phyloP scores from a whole-genome alignment of 1,140 invertebrate genomes.

The Dreissena polymorpha region DNA sequence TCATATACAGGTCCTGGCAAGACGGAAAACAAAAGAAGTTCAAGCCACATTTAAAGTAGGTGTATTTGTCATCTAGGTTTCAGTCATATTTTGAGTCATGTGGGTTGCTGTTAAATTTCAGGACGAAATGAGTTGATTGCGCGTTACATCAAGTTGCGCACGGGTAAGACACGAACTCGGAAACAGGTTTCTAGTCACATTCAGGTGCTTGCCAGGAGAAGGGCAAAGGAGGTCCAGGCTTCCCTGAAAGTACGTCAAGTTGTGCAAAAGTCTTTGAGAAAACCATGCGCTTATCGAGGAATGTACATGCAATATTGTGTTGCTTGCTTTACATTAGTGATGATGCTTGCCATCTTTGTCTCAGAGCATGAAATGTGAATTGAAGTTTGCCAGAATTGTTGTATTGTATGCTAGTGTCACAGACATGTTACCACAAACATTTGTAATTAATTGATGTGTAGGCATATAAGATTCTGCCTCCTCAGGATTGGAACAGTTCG shows the following conservation, averaged over 20 bases:
- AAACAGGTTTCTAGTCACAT: conserved; percentile 99
- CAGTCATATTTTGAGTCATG: background rate
- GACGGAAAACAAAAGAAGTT: conserved; percentile 98
- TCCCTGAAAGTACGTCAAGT: conserved; percentile 37
- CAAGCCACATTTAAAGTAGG: conserved; percentile 93
- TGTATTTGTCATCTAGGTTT: conserved; percentile 16
- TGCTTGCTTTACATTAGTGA: too few relatives aligned
- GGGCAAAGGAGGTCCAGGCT: conserved; percentile 93
- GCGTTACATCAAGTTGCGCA: conserved; percentile 98
- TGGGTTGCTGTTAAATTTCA: conserved; percentile 23
- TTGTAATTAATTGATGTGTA: too few relatives aligned
- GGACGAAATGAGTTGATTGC: conserved; percentile 92
- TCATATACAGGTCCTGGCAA: conserved; percentile 99
- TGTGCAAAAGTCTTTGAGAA: too few relatives aligned
- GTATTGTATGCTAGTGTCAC: too few relatives aligned
- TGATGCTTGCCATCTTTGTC: too few relatives aligned
- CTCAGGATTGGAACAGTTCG: too few relatives aligned
- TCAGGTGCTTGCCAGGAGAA: conserved; percentile 95
- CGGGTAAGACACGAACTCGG: conserved; percentile 97
- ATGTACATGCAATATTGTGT: too few relatives aligned
- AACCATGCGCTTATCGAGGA: too few relatives aligned
- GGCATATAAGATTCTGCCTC: too few relatives aligned
- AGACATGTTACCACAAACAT: too few relatives aligned
- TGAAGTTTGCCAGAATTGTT: too few relatives aligned
- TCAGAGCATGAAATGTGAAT: too few relatives aligned